Percentiles rank a stretch among this genome's conserved stretches.
Conservation (phyloP, 2,113 vertebrate species). For the Dissostichus mawsoni region DNA sequence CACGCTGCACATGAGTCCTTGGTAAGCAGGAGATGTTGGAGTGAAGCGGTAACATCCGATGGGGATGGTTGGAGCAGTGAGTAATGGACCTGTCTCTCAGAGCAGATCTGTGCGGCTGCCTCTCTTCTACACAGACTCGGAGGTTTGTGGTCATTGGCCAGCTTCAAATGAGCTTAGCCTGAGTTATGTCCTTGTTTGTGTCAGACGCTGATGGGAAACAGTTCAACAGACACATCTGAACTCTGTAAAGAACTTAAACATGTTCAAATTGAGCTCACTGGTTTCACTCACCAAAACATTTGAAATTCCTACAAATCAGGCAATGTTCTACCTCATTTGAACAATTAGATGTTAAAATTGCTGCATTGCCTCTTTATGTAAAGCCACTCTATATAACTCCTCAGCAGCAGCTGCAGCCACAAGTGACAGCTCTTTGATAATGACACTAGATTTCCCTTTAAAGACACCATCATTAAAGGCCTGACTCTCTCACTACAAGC, state of each 20-base stretch:
- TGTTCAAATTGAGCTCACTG: neutral
- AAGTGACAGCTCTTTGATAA: neutral
- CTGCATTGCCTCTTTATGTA: neutral
- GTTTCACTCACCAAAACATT: neutral
- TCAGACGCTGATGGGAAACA: conserved; percentile 14
- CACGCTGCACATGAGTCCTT: conserved; percentile 33
- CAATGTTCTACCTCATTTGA: neutral
- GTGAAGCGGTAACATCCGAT: conserved; percentile 61
- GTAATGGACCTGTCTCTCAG: conserved; percentile 67
- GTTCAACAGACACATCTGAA: conserved; percentile 6
- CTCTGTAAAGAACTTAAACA: neutral
- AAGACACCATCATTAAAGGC: neutral
- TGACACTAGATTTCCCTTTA: neutral
- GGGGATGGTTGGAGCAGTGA: conserved; percentile 56
- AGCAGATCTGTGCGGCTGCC: conserved; percentile 48
- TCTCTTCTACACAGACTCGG: conserved; percentile 27
- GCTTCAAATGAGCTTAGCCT: conserved; percentile 48
- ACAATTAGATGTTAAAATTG: neutral
- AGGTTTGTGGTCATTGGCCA: conserved; percentile 45
- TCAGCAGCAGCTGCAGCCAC: neutral
- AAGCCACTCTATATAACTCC: neutral
- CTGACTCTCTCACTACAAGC: conserved; percentile 5
- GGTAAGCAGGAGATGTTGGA: conserved; percentile 46
- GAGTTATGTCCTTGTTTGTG: conserved; percentile 60
- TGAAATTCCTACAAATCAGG: neutral